Percentiles rank a stretch among this genome's conserved stretches.
Evolutionary conservation across 1,140 invertebrate species (phyloP).

Genomic region (Amyelois transitella): DNA sequence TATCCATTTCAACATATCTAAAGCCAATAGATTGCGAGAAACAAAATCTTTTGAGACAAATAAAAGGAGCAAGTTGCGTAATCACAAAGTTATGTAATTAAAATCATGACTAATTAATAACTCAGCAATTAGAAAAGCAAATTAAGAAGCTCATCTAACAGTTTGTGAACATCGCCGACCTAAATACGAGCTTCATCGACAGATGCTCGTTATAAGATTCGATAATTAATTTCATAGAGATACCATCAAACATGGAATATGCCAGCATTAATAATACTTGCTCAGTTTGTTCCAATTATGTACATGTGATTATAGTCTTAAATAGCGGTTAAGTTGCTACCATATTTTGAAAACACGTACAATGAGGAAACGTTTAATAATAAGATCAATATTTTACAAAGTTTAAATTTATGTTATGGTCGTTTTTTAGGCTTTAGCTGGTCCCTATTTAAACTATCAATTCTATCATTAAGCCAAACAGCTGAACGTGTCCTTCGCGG

Average conservation of each 20-base stretch:
- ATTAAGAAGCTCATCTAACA: background rate
- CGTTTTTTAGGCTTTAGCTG: too few species aligned
- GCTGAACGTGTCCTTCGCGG: too few species aligned
- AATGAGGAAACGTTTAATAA: too few species aligned
- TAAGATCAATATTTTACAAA: too few species aligned
- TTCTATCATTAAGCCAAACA: too few species aligned
- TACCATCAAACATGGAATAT: background rate
- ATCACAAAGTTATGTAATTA: background rate
- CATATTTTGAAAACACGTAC: too few species aligned
- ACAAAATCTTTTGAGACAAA: background rate
- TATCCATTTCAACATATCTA: background rate
- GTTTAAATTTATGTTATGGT: too few species aligned
- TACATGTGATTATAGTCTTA: too few species aligned
- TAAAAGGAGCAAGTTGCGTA: background rate
- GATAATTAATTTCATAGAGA: background rate
- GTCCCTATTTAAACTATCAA: too few species aligned
- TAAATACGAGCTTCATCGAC: background rate
- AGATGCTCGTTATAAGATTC: background rate
- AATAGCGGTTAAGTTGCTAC: too few species aligned
- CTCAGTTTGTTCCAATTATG: background rate
- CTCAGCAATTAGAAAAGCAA: background rate
- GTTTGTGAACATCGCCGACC: background rate
- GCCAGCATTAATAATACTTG: too few species aligned
- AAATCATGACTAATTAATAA: background rate
- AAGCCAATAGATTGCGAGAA: background rate